These are phyloP conservation scores for Varanus salvator DNA, from an alignment of 2,113 vertebrate species.

Conservation along the genomic window DNA sequence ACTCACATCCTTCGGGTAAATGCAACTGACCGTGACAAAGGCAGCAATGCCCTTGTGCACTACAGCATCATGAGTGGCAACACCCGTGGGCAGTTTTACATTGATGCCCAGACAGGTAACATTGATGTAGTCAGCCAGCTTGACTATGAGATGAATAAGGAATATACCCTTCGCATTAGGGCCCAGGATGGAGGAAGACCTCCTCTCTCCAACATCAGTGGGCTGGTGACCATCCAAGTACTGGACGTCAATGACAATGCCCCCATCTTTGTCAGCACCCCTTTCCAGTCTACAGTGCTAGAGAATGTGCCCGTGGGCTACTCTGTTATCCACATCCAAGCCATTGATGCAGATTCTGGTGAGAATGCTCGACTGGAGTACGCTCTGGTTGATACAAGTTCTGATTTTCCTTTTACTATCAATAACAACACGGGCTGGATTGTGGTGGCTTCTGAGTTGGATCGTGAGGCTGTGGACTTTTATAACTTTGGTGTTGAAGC, in stretches of 20 bases:
- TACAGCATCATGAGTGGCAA: slow-evolving; percentile 98
- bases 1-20: slow-evolving; percentile 87
- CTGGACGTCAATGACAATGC: slow-evolving; percentile 93
- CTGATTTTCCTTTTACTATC: slow-evolving; percentile 88
- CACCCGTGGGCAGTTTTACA: slow-evolving; percentile 93
- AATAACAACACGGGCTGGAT: slow-evolving; percentile 97
- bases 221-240: slow-evolving; percentile 92
- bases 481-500: slow-evolving; percentile 93
- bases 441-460: slow-evolving; percentile 88
- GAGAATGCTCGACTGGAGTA: slow-evolving; percentile 92
- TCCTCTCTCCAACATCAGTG: slow-evolving; percentile 92
- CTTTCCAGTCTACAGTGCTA: slow-evolving; percentile 93
- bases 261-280: slow-evolving; percentile 95
- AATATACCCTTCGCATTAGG: slow-evolving; percentile 89
- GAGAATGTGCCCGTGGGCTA: slow-evolving; percentile 94
- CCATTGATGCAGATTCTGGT: slow-evolving; percentile 91
- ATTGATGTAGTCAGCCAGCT: slow-evolving; percentile 91
- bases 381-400: slow-evolving; percentile 80
- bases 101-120: slow-evolving; percentile 91
- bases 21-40: slow-evolving; percentile 89
- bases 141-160: slow-evolving; percentile 93
- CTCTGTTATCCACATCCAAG: slow-evolving; percentile 93
- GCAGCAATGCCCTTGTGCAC: slow-evolving; percentile 91
- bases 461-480: slow-evolving; percentile 91
- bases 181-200: slow-evolving; percentile 94